Base-by-base conservation (phyloP, 2,888 invertebrate genomes). In the Oxycera nigricornis region DNA sequence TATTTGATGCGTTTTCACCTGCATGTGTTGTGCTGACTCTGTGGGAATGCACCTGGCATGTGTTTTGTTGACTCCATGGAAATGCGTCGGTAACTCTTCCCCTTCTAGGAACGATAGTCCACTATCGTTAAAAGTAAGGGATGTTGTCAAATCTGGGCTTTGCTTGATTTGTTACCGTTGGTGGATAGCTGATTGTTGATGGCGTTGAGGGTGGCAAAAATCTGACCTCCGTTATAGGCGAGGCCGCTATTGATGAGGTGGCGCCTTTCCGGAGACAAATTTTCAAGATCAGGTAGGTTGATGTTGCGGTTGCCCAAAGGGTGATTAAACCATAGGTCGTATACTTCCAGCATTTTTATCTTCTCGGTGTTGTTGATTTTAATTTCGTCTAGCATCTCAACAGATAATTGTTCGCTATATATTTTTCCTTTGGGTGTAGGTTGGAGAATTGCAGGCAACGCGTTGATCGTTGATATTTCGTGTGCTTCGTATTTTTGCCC, bases 351-450 rank as follows among this genome's bases (percentile, higher is more conserved):
- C 39, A 35, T 31, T n/a, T 35, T 6, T 22, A 62, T 62, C 22
- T 26, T 62, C 3, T 62, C 62, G n/a, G 62, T 62, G 62, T n/a
- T 62, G 35, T 62, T 62, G 39, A 62, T 39, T 39, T n/a, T 3
- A 14, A 62, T 35, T 20, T 35, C 35, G 11, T 62, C n/a, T 39
- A 62, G 31, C 31, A 62, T 62, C 22, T 62, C 62, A 11, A n/a
- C n/a, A n/a, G n/a, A n/a, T n/a, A n/a, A n/a, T n/a, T n/a, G n/a
- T n/a, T n/a, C 31, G 2, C 39, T 14, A 3, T 62, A 22, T 17
- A 20, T 4, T 62, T 22, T 31, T n/a, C 39, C 62, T 20, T 62
- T 22, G 20, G 62, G 62, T 62, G 62, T 62, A 35, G 35, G 62
- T 20, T 62, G 62, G 20, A 62, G 20, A 20, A 62, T 62, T 3